These are phyloP conservation scores for Mionectes macconnelli DNA, from an alignment of 2,113 vertebrate species.

Conservation along the genomic window DNA sequence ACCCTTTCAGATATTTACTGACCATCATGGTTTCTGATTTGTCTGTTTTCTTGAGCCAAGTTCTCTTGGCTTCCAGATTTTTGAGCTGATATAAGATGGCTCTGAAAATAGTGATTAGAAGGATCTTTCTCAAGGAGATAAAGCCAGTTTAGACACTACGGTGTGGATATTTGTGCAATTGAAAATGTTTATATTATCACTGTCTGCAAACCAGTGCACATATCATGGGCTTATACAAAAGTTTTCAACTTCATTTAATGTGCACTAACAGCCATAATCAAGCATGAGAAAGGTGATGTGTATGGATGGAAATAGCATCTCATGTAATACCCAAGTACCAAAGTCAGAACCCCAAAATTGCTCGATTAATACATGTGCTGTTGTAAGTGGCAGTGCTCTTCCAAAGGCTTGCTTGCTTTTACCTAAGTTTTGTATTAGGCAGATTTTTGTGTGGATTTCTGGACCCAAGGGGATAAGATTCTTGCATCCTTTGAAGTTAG, in stretches of 20 bases:
- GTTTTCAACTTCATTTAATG: not conserved
- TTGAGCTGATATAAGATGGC: not conserved
- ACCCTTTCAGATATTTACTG: not conserved
- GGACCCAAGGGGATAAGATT: not conserved
- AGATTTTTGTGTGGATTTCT: not conserved
- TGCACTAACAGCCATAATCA: not conserved
- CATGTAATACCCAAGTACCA: not conserved
- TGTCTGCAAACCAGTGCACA: not conserved
- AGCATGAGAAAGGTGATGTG: not conserved
- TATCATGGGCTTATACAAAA: not conserved
- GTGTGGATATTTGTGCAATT: not conserved
- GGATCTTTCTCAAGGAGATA: not conserved
- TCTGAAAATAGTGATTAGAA: not conserved
- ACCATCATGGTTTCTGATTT: not conserved
- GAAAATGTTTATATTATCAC: not conserved
- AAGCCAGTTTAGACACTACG: not conserved
- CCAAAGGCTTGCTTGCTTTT: not conserved
- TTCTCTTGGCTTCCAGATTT: not conserved
- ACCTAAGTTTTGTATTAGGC: not conserved
- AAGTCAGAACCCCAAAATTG: not conserved
- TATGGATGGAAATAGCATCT: not conserved
- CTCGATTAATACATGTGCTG: rapidly evolving
- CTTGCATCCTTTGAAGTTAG: not conserved
- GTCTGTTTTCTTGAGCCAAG: not conserved
- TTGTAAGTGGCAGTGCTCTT: not conserved